Percentiles rank a stretch among this genome's conserved stretches.
Evolutionary conservation across 2,888 invertebrate genomes (phyloP).

Genomic region (Malthinus flaveolus): DNA sequence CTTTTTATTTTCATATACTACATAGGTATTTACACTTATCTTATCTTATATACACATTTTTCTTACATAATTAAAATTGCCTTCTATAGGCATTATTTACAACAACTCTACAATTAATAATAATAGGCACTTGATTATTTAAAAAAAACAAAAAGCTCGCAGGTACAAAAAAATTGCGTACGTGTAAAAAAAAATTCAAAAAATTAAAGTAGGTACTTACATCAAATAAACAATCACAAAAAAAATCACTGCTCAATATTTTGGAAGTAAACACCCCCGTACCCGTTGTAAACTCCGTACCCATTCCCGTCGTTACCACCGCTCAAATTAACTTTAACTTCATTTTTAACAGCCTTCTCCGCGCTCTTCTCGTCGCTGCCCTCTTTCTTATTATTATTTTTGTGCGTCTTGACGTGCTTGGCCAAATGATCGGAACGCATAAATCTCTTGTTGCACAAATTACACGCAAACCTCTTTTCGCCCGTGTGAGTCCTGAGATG

Average conservation of each 20-base stretch:
- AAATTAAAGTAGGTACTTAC: neutral
- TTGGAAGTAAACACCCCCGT: conserved; percentile 36
- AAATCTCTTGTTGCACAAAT: conserved; percentile 85
- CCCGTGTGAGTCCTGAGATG: conserved; percentile 89
- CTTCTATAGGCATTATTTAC: too few species aligned
- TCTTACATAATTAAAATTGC: neutral
- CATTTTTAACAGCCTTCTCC: conserved; percentile 41
- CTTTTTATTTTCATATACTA: neutral
- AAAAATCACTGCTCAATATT: conserved; percentile 34
- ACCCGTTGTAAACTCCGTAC: conserved; percentile 21
- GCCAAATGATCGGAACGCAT: conserved; percentile 93
- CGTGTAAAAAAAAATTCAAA: neutral
- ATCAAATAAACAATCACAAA: conserved; percentile 10
- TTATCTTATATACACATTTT: neutral
- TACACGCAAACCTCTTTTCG: conserved; percentile 86
- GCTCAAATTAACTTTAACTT: conserved; percentile 17
- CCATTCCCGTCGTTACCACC: neutral
- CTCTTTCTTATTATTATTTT: conserved; percentile 62
- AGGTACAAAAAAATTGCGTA: neutral
- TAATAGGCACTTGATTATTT: too few species aligned
- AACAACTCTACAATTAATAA: too few species aligned
- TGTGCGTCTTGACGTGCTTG: conserved; percentile 90
- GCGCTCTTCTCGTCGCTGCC: conserved; percentile 54
- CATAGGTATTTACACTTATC: neutral
- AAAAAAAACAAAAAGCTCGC: neutral